Base-by-base conservation (phyloP, 1,140 invertebrate species). In the Arion vulgaris region DNA sequence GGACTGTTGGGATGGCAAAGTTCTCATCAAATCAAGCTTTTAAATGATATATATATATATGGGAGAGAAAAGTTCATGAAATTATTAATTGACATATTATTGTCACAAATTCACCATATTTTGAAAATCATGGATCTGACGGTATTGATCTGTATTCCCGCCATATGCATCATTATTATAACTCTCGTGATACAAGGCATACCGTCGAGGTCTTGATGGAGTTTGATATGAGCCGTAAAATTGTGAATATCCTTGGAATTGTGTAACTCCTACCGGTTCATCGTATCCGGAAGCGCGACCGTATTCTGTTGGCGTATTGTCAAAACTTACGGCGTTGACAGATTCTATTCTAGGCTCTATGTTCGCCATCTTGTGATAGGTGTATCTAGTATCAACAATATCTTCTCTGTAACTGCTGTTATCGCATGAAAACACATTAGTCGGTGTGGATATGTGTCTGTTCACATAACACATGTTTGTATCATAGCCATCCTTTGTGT, bases 81-180 rank as follows among this genome's bases (percentile, higher is more conserved):
- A n/a, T n/a, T n/a, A n/a, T n/a, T n/a, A n/a, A n/a, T n/a, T n/a
- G n/a, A n/a, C 15, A 15, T 45, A 19, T 17, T 71, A 38, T 5
- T 39, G 68, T 39, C 32, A 73, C 28, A 73, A 39, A 26, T 73
- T 73, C 23, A 39, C 38, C 71, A 73, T 41, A 34, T 49, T 73
- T 41, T 73, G 71, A 73, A 73, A 73, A 19, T 73, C 71, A 28
- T 39, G 71, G 5, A 73, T 39, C 2, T 15, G n/a, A 41, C 71
- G n/a, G 41, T 73, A 41, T 28, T n/a, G n/a, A 7, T 73, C 71
- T 26, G 38, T 15, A 49, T n/a, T 41, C 4, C 2, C 36, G 38
- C 38, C 38, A 39, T 73, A 66, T 5, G n/a, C n/a, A 32, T 11
- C 17, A 32, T 28, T 17, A 32, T 66, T 32, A 17, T 66, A 66